Percentiles rank a stretch among this genome's conserved stretches.
These are phyloP conservation scores for Enteromius viviparus DNA, from an alignment of 2,797 vertebrate genomes.

Conservation along the genomic window DNA sequence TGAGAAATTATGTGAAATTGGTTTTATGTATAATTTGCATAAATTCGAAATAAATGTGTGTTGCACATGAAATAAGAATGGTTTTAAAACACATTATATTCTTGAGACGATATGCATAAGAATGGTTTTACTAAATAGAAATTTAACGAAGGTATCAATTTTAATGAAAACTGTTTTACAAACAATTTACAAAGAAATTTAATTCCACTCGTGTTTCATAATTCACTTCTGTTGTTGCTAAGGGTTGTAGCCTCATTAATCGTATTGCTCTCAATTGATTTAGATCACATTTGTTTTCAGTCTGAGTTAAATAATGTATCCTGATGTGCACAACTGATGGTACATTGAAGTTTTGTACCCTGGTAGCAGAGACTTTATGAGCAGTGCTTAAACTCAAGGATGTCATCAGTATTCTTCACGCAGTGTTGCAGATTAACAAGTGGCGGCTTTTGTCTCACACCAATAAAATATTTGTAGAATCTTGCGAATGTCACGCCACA, in stretches of 20 bases:
- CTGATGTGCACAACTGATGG: conserved; percentile 11
- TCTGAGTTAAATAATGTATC: conserved; percentile 10
- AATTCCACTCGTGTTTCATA: not conserved
- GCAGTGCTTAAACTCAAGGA: conserved; percentile 23
- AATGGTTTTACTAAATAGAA: not conserved
- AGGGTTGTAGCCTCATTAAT: not conserved
- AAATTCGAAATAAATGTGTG: not conserved
- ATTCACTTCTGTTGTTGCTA: not conserved
- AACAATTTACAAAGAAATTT: not conserved
- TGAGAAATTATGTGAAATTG: not conserved
- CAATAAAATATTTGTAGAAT: conserved; percentile 32
- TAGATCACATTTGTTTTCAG: conserved; percentile 12
- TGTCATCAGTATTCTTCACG: conserved; percentile 28
- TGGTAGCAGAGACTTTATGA: conserved; percentile 9
- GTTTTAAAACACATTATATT: not conserved
- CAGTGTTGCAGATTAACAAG: conserved; percentile 23
- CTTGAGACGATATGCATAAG: not conserved
- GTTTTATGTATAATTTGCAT: not conserved
- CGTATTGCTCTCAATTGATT: not conserved
- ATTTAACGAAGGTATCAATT: not conserved
- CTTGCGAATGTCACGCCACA: not conserved
- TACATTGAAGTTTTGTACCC: conserved; percentile 7
- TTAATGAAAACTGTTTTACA: not conserved
- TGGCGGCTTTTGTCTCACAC: conserved; percentile 8
- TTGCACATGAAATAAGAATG: not conserved